Evolutionary conservation across 1,140 invertebrate genomes (phyloP).

Genomic region (Medauroidea extradentata): DNA sequence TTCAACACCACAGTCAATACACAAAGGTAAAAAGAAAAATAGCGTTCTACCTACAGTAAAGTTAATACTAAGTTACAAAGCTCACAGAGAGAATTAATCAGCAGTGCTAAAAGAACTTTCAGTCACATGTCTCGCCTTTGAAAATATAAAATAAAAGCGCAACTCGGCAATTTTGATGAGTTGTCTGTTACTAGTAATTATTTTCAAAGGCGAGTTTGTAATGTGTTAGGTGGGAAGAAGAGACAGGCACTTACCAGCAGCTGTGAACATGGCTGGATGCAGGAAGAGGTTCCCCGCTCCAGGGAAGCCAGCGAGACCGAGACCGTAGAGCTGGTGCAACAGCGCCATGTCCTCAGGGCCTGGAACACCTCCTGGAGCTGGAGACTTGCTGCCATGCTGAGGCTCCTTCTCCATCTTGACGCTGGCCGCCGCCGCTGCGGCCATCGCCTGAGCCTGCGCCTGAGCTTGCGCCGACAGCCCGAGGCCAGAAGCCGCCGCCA

Average conservation of each 20-base stretch:
- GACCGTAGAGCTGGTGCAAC: slow-evolving; percentile 45
- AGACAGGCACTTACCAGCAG: slow-evolving; percentile 27
- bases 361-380: slow-evolving; percentile 17
- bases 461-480: slow-evolving; percentile 1
- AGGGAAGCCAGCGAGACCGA: slow-evolving; percentile 34
- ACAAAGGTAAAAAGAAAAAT: too few species aligned
- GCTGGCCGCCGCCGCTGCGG: slow-evolving; percentile 26
- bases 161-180: too few species aligned
- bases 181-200: too few species aligned
- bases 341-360: slow-evolving; percentile 41
- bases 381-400: slow-evolving; percentile 16
- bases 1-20: too few species aligned
- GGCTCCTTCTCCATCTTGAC: slow-evolving; percentile 22
- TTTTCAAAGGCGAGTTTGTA: too few species aligned
- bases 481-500: slow-evolving; percentile 7
- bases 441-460: slow-evolving; percentile 8
- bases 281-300: slow-evolving; percentile 29
- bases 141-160: too few species aligned
- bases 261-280: slow-evolving; percentile 31
- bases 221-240: too few species aligned
- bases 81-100: too few species aligned
- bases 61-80: too few species aligned
- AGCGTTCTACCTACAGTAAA: too few species aligned
- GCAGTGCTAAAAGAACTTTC: too few species aligned
- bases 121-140: too few species aligned